Conservation (phyloP, 2,797 vertebrate genomes). For the Myotis findleyi region DNA sequence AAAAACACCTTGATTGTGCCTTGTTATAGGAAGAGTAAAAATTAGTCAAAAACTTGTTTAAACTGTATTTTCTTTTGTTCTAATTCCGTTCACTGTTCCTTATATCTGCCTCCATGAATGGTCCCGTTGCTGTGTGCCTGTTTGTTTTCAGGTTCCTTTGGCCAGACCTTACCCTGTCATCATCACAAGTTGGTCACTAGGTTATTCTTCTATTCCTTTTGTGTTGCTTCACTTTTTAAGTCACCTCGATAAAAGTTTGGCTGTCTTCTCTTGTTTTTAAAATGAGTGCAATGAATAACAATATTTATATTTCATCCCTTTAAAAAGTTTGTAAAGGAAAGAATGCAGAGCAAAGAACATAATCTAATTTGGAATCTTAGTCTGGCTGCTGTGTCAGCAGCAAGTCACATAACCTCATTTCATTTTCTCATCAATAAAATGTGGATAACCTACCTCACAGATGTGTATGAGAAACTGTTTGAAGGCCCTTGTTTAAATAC, state of each 20-base stretch:
- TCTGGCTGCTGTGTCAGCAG: not conserved
- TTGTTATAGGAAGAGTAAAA: conserved; percentile 55
- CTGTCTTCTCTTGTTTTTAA: conserved; percentile 57
- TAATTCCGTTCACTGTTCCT: not conserved
- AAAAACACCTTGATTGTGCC: conserved; percentile 68
- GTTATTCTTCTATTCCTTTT: conserved; percentile 17
- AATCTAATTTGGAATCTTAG: conserved; percentile 24
- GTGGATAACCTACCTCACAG: conserved; percentile 78
- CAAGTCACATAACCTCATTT: not conserved
- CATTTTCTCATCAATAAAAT: conserved; percentile 51
- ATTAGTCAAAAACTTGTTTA: not conserved
- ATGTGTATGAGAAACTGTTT: conserved; percentile 60
- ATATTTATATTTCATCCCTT: conserved; percentile 8
- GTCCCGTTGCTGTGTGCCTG: not conserved
- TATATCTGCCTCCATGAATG: not conserved
- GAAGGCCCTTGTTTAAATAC: conserved; percentile 16
- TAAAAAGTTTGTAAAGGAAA: conserved; percentile 51
- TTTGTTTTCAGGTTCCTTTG: not conserved
- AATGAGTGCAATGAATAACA: conserved; percentile 39
- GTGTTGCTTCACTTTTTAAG: conserved; percentile 40
- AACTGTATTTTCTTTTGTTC: not conserved
- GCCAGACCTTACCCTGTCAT: not conserved
- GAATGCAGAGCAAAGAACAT: conserved; percentile 20
- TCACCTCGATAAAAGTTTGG: conserved; percentile 42
- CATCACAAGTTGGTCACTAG: not conserved